Evolutionary conservation across 1,140 invertebrate species (phyloP).

Genomic region (Aphidius ervi): DNA sequence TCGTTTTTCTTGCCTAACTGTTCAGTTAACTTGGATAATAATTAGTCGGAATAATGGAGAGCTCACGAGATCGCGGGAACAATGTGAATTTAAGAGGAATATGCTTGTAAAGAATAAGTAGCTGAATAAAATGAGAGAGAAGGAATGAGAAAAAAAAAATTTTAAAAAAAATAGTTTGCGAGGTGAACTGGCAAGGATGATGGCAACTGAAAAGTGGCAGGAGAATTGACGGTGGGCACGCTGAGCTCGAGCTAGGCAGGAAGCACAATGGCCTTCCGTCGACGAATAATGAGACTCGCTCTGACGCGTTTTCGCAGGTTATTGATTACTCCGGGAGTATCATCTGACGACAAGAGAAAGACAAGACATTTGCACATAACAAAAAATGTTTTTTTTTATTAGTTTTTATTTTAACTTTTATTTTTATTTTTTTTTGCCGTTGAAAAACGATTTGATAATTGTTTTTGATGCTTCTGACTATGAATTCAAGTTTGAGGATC

Average conservation of each 20-base stretch:
- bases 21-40: constrained; percentile 50
- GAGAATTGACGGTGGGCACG: not conserved
- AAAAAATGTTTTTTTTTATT: not conserved
- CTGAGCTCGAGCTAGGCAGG: constrained; percentile 10
- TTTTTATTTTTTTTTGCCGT: too few species aligned
- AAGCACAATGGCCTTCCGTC: constrained; percentile 27
- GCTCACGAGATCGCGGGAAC: constrained; percentile 18
- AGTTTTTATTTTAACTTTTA: not conserved
- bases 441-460: not conserved
- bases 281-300: constrained; percentile 26
- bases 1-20: constrained; percentile 46
- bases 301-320: constrained; percentile 26
- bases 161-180: not conserved
- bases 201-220: constrained; percentile 1
- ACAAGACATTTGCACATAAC: not conserved
- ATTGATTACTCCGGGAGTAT: constrained; percentile 26
- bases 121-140: not conserved
- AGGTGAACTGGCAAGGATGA: constrained; percentile 5
- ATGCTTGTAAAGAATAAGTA: not conserved
- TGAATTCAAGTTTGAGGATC: too few species aligned
- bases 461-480: not conserved
- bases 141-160: not conserved
- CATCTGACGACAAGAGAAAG: constrained; percentile 11
- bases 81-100: too few species aligned
- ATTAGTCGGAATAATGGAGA: constrained; percentile 51